Conservation (phyloP, 2,113 vertebrate species). For the human (Homo sapiens) region DNA sequence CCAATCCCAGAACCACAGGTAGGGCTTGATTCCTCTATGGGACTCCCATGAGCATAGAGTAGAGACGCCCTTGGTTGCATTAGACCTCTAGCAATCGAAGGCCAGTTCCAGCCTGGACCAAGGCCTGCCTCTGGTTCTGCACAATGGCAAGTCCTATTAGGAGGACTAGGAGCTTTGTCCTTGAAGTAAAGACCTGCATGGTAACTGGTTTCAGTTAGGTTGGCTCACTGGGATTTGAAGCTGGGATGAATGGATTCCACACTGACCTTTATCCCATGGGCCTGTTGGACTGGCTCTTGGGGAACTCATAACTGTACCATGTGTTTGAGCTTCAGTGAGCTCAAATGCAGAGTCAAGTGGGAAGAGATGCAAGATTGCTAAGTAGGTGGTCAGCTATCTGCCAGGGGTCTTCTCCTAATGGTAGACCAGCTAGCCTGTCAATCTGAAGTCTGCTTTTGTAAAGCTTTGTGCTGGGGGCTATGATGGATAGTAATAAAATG, state of each 20-base stretch:
- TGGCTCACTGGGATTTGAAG: neutral
- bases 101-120: neutral
- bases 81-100: neutral
- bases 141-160: neutral
- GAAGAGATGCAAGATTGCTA: neutral
- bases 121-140: neutral
- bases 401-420: neutral
- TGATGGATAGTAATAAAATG: neutral
- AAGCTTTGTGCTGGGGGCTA: neutral
- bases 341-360: neutral
- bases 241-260: neutral
- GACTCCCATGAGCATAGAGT: neutral
- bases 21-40: neutral
- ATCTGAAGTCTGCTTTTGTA: neutral
- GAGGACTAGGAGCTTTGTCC: neutral
- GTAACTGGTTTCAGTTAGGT: neutral
- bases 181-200: neutral
- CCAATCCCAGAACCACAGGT: neutral
- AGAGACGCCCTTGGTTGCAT: neutral
- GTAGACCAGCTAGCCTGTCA: neutral
- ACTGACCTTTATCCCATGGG: neutral
- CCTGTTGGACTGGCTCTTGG: neutral
- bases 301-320: neutral
- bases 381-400: neutral
- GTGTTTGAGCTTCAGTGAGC: neutral